Conservation (phyloP, 2,888 invertebrate species). For the Clitarchus hookeri region DNA sequence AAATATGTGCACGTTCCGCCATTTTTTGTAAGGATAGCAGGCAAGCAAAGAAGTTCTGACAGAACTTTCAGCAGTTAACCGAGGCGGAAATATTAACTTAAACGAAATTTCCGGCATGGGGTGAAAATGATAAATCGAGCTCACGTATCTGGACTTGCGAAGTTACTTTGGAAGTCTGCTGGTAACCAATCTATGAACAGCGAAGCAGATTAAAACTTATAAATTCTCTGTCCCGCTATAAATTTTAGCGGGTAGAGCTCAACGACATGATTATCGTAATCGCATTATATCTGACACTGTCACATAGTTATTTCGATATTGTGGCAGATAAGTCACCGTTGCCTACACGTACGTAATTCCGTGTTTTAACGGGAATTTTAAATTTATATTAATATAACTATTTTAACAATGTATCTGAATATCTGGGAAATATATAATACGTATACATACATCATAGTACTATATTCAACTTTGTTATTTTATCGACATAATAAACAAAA, state of each 20-base stretch:
- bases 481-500: too few relatives aligned
- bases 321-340: too few relatives aligned
- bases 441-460: too few relatives aligned
- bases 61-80: background rate
- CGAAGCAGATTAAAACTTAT: background rate
- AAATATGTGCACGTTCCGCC: background rate
- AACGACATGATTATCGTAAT: too few relatives aligned
- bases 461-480: too few relatives aligned
- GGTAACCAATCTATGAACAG: background rate
- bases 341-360: too few relatives aligned
- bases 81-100: background rate
- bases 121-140: background rate
- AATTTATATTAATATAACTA: too few relatives aligned
- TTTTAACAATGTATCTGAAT: too few relatives aligned
- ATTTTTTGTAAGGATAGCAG: background rate
- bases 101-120: background rate
- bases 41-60: background rate
- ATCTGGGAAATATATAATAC: too few relatives aligned
- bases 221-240: background rate
- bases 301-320: too few relatives aligned
- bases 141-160: background rate
- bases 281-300: too few relatives aligned
- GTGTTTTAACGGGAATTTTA: too few relatives aligned
- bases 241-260: background rate
- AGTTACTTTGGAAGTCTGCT: background rate